Base-by-base conservation (phyloP, 2,888 invertebrate genomes). In the Thymelicus acteon region DNA sequence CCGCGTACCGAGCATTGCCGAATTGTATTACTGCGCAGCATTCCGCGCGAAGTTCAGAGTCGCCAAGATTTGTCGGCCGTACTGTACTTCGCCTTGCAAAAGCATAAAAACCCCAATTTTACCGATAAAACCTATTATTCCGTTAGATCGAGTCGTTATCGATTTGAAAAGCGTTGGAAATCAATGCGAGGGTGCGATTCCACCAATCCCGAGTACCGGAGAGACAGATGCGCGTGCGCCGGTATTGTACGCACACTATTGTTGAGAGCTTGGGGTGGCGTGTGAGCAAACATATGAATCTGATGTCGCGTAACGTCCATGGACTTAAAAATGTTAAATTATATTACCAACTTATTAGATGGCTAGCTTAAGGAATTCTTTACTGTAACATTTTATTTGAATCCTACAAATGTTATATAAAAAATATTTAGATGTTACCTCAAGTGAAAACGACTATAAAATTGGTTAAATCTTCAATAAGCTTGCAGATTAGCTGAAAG, bases 171-270 rank as follows among this genome's bases (percentile, higher is more conserved):
- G 74, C 81, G 85, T 82, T 89, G 86, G 80, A 92, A 92, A 93
- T 93, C 92, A 82, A 85, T 87, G 85, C 79, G 76, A 79, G 91
- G 90, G 92, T 89, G 90, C 87, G 87, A 82, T 78, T 79, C 79
- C 78, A 79, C 91, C 90, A 90, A 90, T 90, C 86, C 82, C 80
- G 75, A 65, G 69, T 72, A 75, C 15, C 73, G 73, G 52, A 70
- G 76, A 74, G 89, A 87, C 93, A 93, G 93, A 93, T 93, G 93
- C 92, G 88, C 87, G 79, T 78, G 84, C 87, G 83, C 76, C 75
- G 76, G 84, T 77, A 90, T 92, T 92, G 91, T 92, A 6, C 24
- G 75, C 73, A 47, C 75, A 75, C 87, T 79, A 87, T 92, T 91
- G 90, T 70, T 74, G 73, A 74, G 67, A 78, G 79, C 84, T 78